Conservation (phyloP, 2,888 invertebrate genomes). For the Glaucopsyche alexis region DNA sequence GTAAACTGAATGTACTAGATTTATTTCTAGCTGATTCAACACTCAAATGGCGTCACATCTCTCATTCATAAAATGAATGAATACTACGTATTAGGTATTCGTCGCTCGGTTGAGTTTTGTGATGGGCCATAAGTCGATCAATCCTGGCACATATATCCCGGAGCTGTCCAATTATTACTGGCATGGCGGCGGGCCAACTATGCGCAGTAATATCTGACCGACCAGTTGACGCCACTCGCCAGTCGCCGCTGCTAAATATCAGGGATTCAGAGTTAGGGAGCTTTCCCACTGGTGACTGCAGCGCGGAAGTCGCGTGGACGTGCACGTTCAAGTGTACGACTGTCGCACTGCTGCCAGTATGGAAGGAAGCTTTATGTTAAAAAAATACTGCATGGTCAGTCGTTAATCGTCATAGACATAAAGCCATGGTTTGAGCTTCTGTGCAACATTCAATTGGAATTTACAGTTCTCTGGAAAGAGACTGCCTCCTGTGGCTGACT, state of each 20-base stretch:
- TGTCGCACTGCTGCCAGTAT: too few relatives aligned
- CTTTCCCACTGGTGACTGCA: neutral
- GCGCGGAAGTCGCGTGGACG: too few relatives aligned
- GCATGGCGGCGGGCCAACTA: conserved; percentile 69
- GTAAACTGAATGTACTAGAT: neutral
- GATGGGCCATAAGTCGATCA: conserved; percentile 22
- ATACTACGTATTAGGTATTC: conserved; percentile 8
- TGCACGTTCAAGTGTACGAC: too few relatives aligned
- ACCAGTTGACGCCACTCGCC: conserved; percentile 50
- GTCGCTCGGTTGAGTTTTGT: neutral
- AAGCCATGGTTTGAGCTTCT: too few relatives aligned
- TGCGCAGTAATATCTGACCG: conserved; percentile 68
- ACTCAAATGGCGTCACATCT: neutral
- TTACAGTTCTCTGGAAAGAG: too few relatives aligned
- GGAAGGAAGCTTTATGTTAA: too few relatives aligned
- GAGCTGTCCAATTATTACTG: conserved; percentile 36
- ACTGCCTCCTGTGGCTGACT: too few relatives aligned
- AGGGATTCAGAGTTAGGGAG: neutral
- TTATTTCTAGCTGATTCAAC: neutral
- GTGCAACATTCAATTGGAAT: too few relatives aligned
- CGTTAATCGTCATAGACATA: too few relatives aligned
- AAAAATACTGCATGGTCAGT: too few relatives aligned
- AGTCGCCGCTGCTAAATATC: conserved; percentile 26
- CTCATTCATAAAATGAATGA: conserved; percentile 6
- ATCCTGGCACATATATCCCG: conserved; percentile 14